These are phyloP conservation scores for Psittacula cyanocephala DNA, from an alignment of 2,113 vertebrate species.

Conservation along the genomic window DNA sequence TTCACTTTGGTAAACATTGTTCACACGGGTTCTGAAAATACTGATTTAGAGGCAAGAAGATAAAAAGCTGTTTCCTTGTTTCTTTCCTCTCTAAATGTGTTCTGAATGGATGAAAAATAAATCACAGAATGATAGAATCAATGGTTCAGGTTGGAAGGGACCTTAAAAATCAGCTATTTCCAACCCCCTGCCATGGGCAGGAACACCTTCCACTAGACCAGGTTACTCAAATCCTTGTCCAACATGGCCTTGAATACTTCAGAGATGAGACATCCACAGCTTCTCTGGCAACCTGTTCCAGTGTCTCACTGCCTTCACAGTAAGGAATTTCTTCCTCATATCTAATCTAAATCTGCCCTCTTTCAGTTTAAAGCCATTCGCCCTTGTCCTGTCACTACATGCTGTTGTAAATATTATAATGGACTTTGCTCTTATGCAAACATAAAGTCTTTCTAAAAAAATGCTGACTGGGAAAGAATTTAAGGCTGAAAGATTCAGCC, in stretches of 20 bases:
- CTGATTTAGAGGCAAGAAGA: background rate
- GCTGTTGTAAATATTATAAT: background rate
- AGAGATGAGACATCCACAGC: background rate
- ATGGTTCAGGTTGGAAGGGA: background rate
- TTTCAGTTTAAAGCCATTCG: background rate
- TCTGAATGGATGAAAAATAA: background rate
- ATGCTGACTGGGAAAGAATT: background rate
- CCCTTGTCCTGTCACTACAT: background rate
- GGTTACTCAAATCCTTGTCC: background rate
- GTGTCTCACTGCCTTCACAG: background rate
- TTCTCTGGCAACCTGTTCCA: background rate
- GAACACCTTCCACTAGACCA: background rate
- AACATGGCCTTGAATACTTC: background rate
- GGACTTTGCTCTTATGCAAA: background rate
- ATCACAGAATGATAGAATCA: background rate
- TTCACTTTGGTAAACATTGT: background rate
- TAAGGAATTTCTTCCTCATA: background rate
- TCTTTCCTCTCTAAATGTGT: background rate
- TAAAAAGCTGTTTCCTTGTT: background rate
- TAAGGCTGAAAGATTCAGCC: background rate
- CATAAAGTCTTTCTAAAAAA: background rate
- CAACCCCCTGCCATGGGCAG: background rate
- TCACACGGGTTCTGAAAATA: background rate
- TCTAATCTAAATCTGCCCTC: background rate
- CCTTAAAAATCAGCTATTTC: background rate